Evolutionary conservation across 2,113 vertebrate species (phyloP).

Genomic region (Campylorhamphus procurvoides): DNA sequence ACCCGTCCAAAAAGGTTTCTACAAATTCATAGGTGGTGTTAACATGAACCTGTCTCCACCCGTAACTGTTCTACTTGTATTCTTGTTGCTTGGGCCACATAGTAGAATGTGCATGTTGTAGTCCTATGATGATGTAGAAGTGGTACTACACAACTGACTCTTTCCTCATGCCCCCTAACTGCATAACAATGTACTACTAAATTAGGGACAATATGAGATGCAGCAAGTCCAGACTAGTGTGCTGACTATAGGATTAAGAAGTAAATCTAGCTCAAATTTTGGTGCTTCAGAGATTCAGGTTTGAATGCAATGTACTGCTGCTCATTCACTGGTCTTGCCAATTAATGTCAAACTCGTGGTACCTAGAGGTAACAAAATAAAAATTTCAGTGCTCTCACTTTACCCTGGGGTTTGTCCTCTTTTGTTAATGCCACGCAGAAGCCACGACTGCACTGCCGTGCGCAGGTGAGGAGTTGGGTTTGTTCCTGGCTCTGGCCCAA

Average conservation of each 20-base stretch:
- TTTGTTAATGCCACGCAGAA: background rate
- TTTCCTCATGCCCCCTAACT: slow-evolving; percentile 64
- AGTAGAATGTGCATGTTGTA: slow-evolving; percentile 94
- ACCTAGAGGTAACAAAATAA: slow-evolving; percentile 79
- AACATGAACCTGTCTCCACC: slow-evolving; percentile 75
- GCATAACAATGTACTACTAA: slow-evolving; percentile 71
- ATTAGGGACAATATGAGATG: slow-evolving; percentile 68
- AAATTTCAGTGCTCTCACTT: slow-evolving; percentile 73
- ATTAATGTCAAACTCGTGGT: slow-evolving; percentile 71
- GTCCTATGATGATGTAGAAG: slow-evolving; percentile 85
- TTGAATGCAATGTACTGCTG: slow-evolving; percentile 68
- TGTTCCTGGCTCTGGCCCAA: background rate
- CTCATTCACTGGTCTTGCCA: slow-evolving; percentile 76
- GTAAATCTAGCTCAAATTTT: slow-evolving; percentile 72
- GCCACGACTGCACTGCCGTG: accelerated
- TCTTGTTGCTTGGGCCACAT: slow-evolving; percentile 85
- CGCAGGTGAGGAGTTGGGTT: background rate
- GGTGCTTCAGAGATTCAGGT: slow-evolving; percentile 73
- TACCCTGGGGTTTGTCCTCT: slow-evolving; percentile 50
- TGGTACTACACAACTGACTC: slow-evolving; percentile 79
- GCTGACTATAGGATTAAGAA: slow-evolving; percentile 64
- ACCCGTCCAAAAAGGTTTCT: slow-evolving; percentile 76
- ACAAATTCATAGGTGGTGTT: slow-evolving; percentile 86
- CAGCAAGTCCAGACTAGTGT: slow-evolving; percentile 73
- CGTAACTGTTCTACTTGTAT: slow-evolving; percentile 79